A percentile compares a stretch with the other conserved stretches of the same genome.
These are phyloP conservation scores for Pluvialis apricaria DNA, from an alignment of 2,113 vertebrate species.

Conservation along the genomic window DNA sequence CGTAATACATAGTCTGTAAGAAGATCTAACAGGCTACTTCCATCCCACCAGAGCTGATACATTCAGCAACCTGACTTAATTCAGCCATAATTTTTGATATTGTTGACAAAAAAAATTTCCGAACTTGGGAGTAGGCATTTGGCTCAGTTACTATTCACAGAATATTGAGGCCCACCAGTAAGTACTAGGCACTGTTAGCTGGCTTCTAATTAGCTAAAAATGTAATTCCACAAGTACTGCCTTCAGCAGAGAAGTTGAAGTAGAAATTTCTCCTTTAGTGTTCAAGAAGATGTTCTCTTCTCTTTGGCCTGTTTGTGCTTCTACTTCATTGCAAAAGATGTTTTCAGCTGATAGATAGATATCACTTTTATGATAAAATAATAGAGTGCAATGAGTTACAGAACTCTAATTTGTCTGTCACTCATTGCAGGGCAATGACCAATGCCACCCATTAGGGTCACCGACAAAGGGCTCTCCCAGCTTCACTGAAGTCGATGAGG, in stretches of 20 bases:
- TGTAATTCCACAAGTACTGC: neutral
- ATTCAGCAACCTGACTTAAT: neutral
- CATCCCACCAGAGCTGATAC: neutral
- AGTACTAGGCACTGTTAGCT: neutral
- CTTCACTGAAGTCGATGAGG: neutral
- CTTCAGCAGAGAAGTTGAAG: neutral
- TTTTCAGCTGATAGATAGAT: neutral
- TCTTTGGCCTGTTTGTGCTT: neutral
- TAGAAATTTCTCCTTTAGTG: neutral
- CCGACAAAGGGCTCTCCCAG: neutral
- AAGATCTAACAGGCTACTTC: neutral
- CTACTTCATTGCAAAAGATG: neutral
- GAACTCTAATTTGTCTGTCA: neutral
- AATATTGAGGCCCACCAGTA: neutral
- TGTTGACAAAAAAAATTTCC: neutral
- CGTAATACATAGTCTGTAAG: neutral
- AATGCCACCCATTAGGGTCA: neutral
- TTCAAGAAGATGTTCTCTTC: neutral
- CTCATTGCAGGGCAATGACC: neutral
- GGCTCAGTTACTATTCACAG: neutral
- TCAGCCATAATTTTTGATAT: neutral
- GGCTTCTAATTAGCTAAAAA: neutral
- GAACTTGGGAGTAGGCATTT: neutral
- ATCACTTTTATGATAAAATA: neutral
- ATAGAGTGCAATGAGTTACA: neutral